Evolutionary conservation across 2,888 invertebrate genomes (phyloP).

Genomic region (Xestobium rufovillosum): DNA sequence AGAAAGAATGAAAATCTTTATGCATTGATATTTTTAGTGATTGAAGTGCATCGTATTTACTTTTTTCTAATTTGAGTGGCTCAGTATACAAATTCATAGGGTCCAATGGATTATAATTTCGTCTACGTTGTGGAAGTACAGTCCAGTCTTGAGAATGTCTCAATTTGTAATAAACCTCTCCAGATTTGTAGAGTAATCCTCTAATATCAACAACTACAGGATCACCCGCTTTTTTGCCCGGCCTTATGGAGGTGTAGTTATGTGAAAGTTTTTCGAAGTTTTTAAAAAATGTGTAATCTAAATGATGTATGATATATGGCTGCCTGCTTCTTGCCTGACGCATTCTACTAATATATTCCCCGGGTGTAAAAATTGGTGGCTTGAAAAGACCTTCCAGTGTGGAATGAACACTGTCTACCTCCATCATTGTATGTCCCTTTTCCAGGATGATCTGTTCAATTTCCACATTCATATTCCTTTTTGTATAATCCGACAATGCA

Average conservation of each 20-base stretch:
- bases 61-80: too few relatives aligned
- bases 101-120: too few relatives aligned
- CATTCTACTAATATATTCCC: slow-evolving; percentile 11
- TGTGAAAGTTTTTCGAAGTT: slow-evolving; percentile 1
- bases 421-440: slow-evolving; percentile 18
- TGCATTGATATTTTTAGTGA: too few relatives aligned
- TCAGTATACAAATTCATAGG: too few relatives aligned
- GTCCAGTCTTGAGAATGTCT: background rate
- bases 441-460: slow-evolving; percentile 14
- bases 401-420: slow-evolving; percentile 11
- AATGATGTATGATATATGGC: slow-evolving; percentile 10
- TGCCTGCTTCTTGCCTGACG: slow-evolving; percentile 10
- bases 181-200: too few relatives aligned
- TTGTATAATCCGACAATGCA: too few relatives aligned
- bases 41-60: too few relatives aligned
- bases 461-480: too few relatives aligned
- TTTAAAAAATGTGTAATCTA: slow-evolving; percentile 11
- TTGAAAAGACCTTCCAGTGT: slow-evolving; percentile 10
- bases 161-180: too few relatives aligned
- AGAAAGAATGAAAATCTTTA: too few relatives aligned
- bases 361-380: slow-evolving; percentile 10
- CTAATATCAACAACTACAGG: slow-evolving; percentile 8
- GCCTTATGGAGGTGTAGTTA: slow-evolving; percentile 8
- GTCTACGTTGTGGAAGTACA: too few relatives aligned
- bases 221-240: slow-evolving; percentile 8